Evolutionary conservation across 2,888 invertebrate genomes (phyloP), one percentile per base, ranked within the genome.

Genomic region (Trisateles emortualis): DNA sequence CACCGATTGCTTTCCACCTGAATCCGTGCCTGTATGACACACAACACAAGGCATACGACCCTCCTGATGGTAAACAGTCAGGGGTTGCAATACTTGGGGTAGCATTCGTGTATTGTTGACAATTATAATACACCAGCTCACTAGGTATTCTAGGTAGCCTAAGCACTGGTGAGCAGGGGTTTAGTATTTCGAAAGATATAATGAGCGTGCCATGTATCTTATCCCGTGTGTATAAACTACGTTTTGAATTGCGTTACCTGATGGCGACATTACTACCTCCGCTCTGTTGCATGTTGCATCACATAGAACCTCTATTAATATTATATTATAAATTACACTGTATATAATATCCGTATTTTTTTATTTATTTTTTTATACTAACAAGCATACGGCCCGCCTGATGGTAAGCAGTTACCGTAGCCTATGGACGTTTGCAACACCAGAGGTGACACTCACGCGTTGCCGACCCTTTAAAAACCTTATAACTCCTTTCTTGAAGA

Each of bases 201-300:
- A 72, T 71, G 61, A 72, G 59, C 59, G 52, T 58, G 46, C 46
- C 58, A 56, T 63, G 58, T 68, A 72, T 68, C 72, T 64, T 72
- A 68, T 72, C 72, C 69, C 66, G 58, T 66, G 66, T 68, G 66
- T 52, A 56, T 61, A 67, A 58, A 46, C 72, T 54, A 52, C 57
- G 69, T 59, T 52, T 68, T 57, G 70, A 48, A 72, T 72, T 72
- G 70, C 73, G 64, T 69, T 69, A 71, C 52, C 13, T 49, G 49
- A 62, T 68, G 64, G 56, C 64, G 66, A 69, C 71, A 72, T 59
- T 65, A 53, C 56, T 44, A 13, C 47, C 47, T 57, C 45, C 44
- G 54, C 42, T 36, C 38, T 36, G 40, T 68, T 71, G 52, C 73
- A 36, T 53, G n/a, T n/a, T n/a, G n/a, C 59, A 72, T 32, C 13